Evolutionary conservation across 1,140 invertebrate species (phyloP), one percentile per base, ranked within the genome.

Genomic region (Anoplolepis gracilipes): DNA sequence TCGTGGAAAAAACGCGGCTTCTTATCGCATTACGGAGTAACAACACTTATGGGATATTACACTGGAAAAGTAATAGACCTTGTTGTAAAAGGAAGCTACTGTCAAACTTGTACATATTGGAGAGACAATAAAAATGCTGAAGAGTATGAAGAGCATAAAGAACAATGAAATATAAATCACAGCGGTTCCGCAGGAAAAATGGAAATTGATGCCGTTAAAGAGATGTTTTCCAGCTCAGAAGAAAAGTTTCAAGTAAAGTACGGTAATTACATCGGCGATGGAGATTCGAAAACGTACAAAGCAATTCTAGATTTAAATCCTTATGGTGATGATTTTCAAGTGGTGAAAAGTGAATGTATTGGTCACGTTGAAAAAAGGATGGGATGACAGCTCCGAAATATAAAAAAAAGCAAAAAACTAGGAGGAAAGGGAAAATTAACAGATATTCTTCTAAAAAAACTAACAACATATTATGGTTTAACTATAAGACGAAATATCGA

Each of bases 1-100:
- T 85, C 89, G 13, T 91, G 90, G 85, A 85, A 76, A 57, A 91
- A 91, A 61, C 65, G 89, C 28, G 90, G 87, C 10, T 90, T 79
- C 78, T 77, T 84, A 13, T 90, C 90, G 33, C 67, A 88, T 30
- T 88, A 81, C 33, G 91, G 90, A 22, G 85, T 90, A 53, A 55
- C 86, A 64, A 86, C 87, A 22, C 42, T 88, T 6, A 90, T 92
- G 39, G 88, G 78, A 46, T 81, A 87, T n/a, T 89, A 77, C 69
- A 88, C 73, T 30, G 87, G 90, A 11, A 91, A 90, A 89, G 73
- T 91, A 1, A 0, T 91, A 25, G 88, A 91, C 85, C 1, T 86
- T 11, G 33, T 75, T 1, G 39, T 86, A 4, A 75, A 82, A 72
- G 75, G 46, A 67, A 1, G 16, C 10, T 73, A 75, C 36, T 85